A percentile compares a stretch with the other conserved stretches of the same genome.
phyloP scores from a whole-genome alignment of 2,113 vertebrate species.

The Anseranas semipalmata region DNA sequence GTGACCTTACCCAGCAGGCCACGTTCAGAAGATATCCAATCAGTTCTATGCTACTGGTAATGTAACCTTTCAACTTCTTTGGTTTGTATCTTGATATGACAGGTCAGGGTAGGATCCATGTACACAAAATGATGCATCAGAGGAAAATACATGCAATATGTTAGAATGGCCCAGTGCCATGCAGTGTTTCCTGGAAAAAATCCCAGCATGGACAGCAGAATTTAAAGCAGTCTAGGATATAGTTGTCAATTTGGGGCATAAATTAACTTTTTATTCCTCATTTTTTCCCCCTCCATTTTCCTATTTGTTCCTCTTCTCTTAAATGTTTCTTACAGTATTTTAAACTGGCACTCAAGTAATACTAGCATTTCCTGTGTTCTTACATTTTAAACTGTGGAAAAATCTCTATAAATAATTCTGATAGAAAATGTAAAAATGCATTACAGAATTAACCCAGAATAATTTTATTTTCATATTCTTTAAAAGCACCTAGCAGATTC shows the following conservation, averaged over 20 bases:
- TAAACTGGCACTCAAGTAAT: background rate
- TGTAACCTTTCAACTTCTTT: conserved; percentile 34
- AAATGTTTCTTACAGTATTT: background rate
- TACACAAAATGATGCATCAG: background rate
- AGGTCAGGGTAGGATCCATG: background rate
- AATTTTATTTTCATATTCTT: background rate
- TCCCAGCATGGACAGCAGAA: background rate
- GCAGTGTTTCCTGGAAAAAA: background rate
- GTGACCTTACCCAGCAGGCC: conserved; percentile 76
- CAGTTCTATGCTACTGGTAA: conserved; percentile 43
- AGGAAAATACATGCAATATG: background rate
- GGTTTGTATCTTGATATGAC: conserved; percentile 4
- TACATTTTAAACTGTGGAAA: background rate
- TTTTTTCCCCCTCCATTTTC: background rate
- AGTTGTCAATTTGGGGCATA: background rate
- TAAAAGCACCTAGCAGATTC: conserved; percentile 15
- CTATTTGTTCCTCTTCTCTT: background rate
- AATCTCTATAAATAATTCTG: background rate
- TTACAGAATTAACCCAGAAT: background rate
- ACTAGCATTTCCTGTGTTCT: background rate
- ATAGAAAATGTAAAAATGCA: background rate
- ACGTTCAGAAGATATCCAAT: conserved; percentile 63
- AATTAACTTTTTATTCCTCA: background rate
- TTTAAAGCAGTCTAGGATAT: background rate
- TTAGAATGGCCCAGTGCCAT: background rate